Evolutionary conservation across 1,140 invertebrate genomes (phyloP), one percentile per base, ranked within the genome.

Genomic region (Anastatus disparis): DNA sequence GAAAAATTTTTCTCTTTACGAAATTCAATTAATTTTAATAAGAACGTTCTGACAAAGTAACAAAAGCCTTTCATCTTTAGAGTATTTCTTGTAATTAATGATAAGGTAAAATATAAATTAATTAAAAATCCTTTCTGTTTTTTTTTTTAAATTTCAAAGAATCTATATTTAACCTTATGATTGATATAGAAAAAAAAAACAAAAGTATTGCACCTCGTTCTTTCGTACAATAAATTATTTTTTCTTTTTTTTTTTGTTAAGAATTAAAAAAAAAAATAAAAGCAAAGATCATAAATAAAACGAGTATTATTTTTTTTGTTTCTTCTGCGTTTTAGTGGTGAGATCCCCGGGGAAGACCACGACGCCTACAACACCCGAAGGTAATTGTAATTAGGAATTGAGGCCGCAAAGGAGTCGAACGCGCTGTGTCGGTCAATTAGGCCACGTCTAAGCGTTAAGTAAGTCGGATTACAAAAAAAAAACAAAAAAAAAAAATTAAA

Each of bases 371-470:
- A 84, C 85, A 84, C 79, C 84, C 79, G 83, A 87, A 87, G 86
- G 86, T 87, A 87, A 87, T 80, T 86, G 83, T 86, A 84, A 87
- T 87, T 86, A 86, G 83, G 85, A 86, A 83, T 85, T 84, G 84
- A 84, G 80, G 81, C 83, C 81, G 79, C 83, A 85, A 65, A 85
- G 84, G 82, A 84, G 79, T 84, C 76, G 77, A 84, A 78, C 78
- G 79, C 82, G 82, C 82, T 82, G 80, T 82, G 70, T 78, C 81
- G 83, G 83, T 82, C 84, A 77, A 79, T 84, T 82, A 84, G 82
- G 79, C 85, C 84, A 84, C 83, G 78, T 81, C 85, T 85, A 84
- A 82, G 74, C 81, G 81, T 85, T 86, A 79, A 85, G 85, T 86
- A 86, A 86, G 85, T 86, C 85, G 84, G 84, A 80, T 67, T 55